Percentiles rank a stretch among this genome's conserved stretches.
Conservation (phyloP, 2,113 vertebrate species). For the Brachyhypopomus occidentalis region DNA sequence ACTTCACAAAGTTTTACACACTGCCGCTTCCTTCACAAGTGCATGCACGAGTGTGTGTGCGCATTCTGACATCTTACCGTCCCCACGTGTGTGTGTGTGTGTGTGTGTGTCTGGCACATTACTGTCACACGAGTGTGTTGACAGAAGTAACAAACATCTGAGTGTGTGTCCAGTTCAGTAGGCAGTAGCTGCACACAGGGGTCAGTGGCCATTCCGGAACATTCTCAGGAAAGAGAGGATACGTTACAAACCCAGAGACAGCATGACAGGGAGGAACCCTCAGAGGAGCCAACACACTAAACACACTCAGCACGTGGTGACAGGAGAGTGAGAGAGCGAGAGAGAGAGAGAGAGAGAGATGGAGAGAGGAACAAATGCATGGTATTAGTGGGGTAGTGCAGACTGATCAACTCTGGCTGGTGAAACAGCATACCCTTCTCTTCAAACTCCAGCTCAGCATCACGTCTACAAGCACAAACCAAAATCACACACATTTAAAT, state of each 20-base stretch:
- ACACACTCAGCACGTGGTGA: no score
- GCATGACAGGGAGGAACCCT: no score
- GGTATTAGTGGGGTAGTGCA: conserved; percentile 5
- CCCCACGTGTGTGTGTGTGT: neutral
- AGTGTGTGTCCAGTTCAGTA: neutral
- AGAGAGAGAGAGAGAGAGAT: conserved; percentile 1
- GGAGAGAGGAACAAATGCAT: neutral
- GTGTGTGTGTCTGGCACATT: conserved; percentile 25
- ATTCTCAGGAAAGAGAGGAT: no score
- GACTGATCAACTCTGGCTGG: conserved; percentile 51
- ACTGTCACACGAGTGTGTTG: conserved; percentile 29
- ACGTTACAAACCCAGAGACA: no score
- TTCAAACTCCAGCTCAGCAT: no score
- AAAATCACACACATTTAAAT: no score
- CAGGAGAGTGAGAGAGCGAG: conserved; percentile 8
- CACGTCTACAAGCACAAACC: no score
- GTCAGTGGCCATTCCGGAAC: no score
- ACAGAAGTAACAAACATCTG: conserved; percentile 24
- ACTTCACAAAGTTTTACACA: no score
- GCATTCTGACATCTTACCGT: conserved; percentile 5
- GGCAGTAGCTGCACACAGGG: no score
- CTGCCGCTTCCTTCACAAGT: neutral
- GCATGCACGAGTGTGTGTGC: conserved; percentile 1
- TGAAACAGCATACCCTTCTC: no score
- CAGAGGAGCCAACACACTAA: no score